Percentiles rank a stretch among this genome's conserved stretches.
phyloP scores from a whole-genome alignment of 2,113 vertebrate genomes.

The Nansenia antarctica region DNA sequence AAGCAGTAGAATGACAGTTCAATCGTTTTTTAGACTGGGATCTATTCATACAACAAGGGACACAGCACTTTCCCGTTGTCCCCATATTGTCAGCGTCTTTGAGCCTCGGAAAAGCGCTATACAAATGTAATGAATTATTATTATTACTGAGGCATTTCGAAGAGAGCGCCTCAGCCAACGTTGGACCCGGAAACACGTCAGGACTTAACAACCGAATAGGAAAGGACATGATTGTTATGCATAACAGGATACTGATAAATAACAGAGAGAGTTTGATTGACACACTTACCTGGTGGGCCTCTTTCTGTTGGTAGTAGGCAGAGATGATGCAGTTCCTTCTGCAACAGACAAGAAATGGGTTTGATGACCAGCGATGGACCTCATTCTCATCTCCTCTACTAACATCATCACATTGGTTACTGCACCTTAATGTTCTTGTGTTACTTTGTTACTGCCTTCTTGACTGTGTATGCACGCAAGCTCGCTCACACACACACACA shows the following conservation, averaged over 20 bases:
- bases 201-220: too few species aligned
- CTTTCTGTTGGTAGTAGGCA: constrained; percentile 76
- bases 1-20: too few species aligned
- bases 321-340: constrained; percentile 80
- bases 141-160: too few species aligned
- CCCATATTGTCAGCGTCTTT: too few species aligned
- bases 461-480: neutral
- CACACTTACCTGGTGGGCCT: constrained; percentile 65
- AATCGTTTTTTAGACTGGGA: too few species aligned
- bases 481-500: neutral
- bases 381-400: neutral
- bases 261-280: neutral
- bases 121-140: too few species aligned
- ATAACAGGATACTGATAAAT: neutral
- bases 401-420: neutral
- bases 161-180: too few species aligned
- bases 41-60: too few species aligned
- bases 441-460: neutral
- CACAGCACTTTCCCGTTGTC: too few species aligned
- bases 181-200: too few species aligned
- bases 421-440: neutral
- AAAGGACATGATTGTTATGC: neutral
- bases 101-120: too few species aligned
- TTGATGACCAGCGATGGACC: neutral
- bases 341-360: constrained; percentile 39